A percentile compares a stretch with the other conserved stretches of the same genome.
phyloP scores from a whole-genome alignment of 2,113 vertebrate species.

The Boleophthalmus pectinirostris region DNA sequence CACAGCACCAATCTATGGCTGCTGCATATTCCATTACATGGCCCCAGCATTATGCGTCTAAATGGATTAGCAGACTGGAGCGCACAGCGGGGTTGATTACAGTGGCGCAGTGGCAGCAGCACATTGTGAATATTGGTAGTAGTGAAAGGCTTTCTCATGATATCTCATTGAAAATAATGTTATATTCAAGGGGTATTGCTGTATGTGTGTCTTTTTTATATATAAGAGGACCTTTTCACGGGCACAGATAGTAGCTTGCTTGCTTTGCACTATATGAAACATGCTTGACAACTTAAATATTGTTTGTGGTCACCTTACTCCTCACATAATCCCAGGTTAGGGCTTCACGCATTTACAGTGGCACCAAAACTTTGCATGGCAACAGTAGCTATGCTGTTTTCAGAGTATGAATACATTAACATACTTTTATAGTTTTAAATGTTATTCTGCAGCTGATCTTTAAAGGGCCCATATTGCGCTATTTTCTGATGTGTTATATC shows the following conservation, averaged over 20 bases:
- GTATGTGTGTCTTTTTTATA: neutral
- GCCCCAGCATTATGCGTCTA: conserved; percentile 59
- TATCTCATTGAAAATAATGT: neutral
- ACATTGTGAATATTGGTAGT: conserved; percentile 28
- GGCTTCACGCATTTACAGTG: conserved; percentile 32
- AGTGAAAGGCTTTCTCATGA: conserved; percentile 22
- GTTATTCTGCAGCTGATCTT: neutral
- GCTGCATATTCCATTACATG: conserved; percentile 65
- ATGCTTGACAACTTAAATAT: conserved; percentile 61
- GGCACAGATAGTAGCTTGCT: conserved; percentile 63
- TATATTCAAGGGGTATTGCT: conserved; percentile 3
- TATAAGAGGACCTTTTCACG: conserved; percentile 20
- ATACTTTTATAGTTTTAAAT: neutral
- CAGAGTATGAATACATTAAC: neutral
- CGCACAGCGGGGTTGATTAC: conserved; percentile 55
- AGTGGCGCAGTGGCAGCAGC: conserved; percentile 45
- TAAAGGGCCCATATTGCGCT: conserved; percentile 1
- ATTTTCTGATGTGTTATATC: too few species aligned
- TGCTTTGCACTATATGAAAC: conserved; percentile 78
- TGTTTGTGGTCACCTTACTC: conserved; percentile 23
- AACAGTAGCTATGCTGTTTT: neutral
- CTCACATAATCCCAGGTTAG: conserved; percentile 42
- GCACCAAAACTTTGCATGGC: neutral
- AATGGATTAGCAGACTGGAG: conserved; percentile 67
- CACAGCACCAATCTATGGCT: conserved; percentile 46